Percentiles rank a stretch among this genome's conserved stretches.
Evolutionary conservation across 1,140 invertebrate genomes (phyloP).

Genomic region (Nomia melanderi): DNA sequence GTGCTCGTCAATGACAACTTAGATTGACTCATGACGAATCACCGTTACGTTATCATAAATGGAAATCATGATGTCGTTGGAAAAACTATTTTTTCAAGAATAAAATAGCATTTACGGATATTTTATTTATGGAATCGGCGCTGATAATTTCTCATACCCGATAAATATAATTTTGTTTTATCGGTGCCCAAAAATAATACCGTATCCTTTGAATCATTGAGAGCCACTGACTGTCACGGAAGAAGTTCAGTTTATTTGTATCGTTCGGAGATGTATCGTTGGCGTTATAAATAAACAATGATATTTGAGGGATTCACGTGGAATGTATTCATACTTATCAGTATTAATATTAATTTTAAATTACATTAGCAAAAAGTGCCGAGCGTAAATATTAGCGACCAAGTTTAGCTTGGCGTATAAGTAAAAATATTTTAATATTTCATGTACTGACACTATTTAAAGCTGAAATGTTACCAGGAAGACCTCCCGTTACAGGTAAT

Average conservation of each 20-base stretch:
- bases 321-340: neutral
- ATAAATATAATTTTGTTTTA: neutral
- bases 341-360: neutral
- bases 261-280: neutral
- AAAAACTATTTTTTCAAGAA: neutral
- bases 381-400: neutral
- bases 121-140: no score
- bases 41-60: neutral
- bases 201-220: neutral
- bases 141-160: neutral
- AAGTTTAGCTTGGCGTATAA: neutral
- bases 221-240: conserved; percentile 1
- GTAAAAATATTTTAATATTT: neutral
- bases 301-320: neutral
- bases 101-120: neutral
- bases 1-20: conserved; percentile 10
- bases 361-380: neutral
- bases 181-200: neutral
- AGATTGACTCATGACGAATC: neutral
- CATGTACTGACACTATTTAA: neutral
- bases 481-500: conserved; percentile 67
- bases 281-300: neutral
- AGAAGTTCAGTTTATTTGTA: conserved; percentile 1
- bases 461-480: conserved; percentile 68
- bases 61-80: neutral